Percentiles rank a stretch among this genome's conserved stretches.
Conservation (phyloP, 1,140 invertebrate species). For the Cyphomyrmex costatus region DNA sequence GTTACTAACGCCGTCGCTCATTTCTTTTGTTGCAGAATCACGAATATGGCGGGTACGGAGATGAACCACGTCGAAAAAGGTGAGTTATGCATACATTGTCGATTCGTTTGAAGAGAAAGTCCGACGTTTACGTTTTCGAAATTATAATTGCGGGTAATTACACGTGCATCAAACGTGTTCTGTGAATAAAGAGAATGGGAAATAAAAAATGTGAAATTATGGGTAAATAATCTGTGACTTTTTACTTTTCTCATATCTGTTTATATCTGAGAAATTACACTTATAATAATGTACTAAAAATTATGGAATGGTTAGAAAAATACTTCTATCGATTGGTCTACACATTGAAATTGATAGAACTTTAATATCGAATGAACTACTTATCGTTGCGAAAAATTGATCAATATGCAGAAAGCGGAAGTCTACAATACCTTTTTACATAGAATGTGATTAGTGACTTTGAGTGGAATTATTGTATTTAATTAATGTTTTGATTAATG, state of each 20-base stretch:
- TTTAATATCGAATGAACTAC: not conserved
- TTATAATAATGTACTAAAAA: not conserved
- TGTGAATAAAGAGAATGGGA: not conserved
- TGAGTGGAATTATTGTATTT: not conserved
- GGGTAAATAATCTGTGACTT: not conserved
- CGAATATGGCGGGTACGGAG: conserved; percentile 86
- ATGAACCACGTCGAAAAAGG: conserved; percentile 87
- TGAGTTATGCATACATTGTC: conserved; percentile 68
- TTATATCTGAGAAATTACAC: not conserved
- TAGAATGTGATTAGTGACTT: not conserved
- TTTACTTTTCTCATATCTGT: not conserved
- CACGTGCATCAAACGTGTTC: not conserved
- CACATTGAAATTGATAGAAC: not conserved
- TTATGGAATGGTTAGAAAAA: not conserved
- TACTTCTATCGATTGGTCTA: not conserved
- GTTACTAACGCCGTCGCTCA: conserved; percentile 39
- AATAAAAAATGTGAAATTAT: not conserved
- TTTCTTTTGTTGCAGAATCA: conserved; percentile 86
- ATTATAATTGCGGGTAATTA: not conserved
- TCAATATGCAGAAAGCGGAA: not conserved
- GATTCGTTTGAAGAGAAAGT: not conserved
- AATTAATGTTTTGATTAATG: not conserved
- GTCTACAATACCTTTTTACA: not conserved
- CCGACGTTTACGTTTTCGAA: not conserved
- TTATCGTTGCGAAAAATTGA: not conserved